phyloP scores from a whole-genome alignment of 2,888 invertebrate species.

The Mellilla xanthometata region DNA sequence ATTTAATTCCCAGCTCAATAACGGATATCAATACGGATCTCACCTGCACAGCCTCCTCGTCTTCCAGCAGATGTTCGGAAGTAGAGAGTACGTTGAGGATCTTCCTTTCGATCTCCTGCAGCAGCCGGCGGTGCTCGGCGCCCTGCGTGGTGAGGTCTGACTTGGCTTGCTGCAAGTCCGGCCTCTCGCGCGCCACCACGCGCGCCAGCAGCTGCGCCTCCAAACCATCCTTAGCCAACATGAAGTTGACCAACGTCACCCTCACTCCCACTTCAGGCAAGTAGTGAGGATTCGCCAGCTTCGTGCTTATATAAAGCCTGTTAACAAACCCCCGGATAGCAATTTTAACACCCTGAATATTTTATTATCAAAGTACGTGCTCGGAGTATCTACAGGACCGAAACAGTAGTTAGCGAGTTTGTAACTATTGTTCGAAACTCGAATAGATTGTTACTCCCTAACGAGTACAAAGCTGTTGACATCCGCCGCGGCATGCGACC shows the following conservation, averaged over 20 bases:
- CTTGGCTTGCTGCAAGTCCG: slow-evolving; percentile 95
- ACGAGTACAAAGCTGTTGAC: background rate
- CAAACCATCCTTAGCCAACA: slow-evolving; percentile 94
- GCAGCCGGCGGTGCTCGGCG: slow-evolving; percentile 90
- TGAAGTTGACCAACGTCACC: slow-evolving; percentile 94
- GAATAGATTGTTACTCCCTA: background rate
- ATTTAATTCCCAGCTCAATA: background rate
- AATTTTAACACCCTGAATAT: too few species aligned
- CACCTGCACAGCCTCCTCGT: slow-evolving; percentile 93
- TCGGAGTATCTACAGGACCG: background rate
- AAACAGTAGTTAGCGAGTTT: slow-evolving; percentile 14
- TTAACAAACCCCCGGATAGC: background rate
- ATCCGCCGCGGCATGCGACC: background rate
- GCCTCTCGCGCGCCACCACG: slow-evolving; percentile 95
- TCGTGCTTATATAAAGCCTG: slow-evolving; percentile 96
- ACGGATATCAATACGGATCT: background rate
- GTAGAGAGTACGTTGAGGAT: slow-evolving; percentile 86
- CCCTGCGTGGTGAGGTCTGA: slow-evolving; percentile 93
- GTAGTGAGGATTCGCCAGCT: slow-evolving; percentile 96
- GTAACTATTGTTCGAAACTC: background rate
- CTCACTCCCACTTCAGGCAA: slow-evolving; percentile 96
- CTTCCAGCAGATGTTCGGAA: slow-evolving; percentile 86
- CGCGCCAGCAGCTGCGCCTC: slow-evolving; percentile 95
- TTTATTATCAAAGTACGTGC: background rate
- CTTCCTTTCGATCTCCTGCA: slow-evolving; percentile 95